A percentile compares a stretch with the other conserved stretches of the same genome.
phyloP scores from a whole-genome alignment of 2,797 vertebrate species.

The Paguma larvata region DNA sequence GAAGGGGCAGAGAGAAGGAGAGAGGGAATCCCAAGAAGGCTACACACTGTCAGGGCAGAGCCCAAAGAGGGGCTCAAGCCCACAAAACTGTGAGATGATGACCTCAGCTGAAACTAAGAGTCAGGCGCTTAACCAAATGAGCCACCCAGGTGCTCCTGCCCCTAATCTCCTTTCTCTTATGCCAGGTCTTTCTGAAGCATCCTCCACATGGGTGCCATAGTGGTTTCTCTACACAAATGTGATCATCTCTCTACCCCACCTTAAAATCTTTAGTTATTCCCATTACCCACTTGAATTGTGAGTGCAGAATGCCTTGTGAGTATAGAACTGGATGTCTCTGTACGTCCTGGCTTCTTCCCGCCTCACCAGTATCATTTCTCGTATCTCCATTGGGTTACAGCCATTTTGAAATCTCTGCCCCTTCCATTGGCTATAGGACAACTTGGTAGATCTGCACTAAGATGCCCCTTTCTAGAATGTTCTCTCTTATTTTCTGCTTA shows the following conservation, averaged over 20 bases:
- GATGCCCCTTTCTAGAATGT: neutral
- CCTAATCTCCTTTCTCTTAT: neutral
- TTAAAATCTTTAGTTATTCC: neutral
- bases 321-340: neutral
- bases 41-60: no score
- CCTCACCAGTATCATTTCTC: neutral
- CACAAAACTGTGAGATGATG: no score
- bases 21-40: no score
- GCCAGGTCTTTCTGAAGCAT: neutral
- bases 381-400: neutral
- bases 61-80: no score
- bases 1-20: no score
- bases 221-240: neutral
- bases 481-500: neutral
- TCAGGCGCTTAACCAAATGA: no score
- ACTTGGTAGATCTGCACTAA: neutral
- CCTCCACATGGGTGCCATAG: neutral
- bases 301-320: neutral
- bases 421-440: neutral
- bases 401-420: neutral
- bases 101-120: no score
- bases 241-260: neutral
- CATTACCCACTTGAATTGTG: neutral
- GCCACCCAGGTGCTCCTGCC: no score
- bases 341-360: neutral